Conservation (phyloP, 2,797 vertebrate genomes). For the Enteromius radiatus region DNA sequence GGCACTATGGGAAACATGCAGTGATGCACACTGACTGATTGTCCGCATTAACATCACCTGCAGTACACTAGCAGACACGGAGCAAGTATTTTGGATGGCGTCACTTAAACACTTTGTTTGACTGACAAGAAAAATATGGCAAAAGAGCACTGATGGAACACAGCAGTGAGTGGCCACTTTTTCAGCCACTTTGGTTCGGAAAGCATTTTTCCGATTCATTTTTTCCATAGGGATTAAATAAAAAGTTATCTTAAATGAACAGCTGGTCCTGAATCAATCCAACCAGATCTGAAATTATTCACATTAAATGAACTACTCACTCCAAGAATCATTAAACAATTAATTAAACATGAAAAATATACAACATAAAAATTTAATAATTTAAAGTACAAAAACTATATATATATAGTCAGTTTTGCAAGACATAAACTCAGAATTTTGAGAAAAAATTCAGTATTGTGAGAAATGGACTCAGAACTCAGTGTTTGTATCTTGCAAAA, state of each 20-base stretch:
- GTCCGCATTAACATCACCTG: constrained; percentile 41
- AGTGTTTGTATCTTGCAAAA: too few relatives aligned
- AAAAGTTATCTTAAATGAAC: not conserved
- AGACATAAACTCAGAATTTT: too few relatives aligned
- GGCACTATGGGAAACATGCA: constrained; percentile 51
- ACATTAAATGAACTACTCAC: not conserved
- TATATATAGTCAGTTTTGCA: not conserved
- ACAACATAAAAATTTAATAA: not conserved
- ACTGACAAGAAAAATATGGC: constrained; percentile 1
- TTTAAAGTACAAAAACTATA: not conserved
- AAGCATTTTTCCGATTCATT: constrained; percentile 1
- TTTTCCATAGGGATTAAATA: not conserved
- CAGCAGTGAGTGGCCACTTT: not conserved
- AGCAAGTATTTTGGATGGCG: constrained; percentile 59
- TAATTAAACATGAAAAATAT: not conserved
- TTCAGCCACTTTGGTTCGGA: not conserved
- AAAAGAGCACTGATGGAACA: not conserved
- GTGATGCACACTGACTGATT: constrained; percentile 37
- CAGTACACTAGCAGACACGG: constrained; percentile 41
- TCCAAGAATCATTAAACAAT: not conserved
- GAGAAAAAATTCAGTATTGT: too few relatives aligned
- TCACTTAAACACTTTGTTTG: constrained; percentile 17
- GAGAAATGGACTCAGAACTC: too few relatives aligned
- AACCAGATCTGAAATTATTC: not conserved
- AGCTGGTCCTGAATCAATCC: not conserved